Evolutionary conservation across 1,140 invertebrate genomes (phyloP), one percentile per base, ranked within the genome.

Genomic region (Idris sp.): DNA sequence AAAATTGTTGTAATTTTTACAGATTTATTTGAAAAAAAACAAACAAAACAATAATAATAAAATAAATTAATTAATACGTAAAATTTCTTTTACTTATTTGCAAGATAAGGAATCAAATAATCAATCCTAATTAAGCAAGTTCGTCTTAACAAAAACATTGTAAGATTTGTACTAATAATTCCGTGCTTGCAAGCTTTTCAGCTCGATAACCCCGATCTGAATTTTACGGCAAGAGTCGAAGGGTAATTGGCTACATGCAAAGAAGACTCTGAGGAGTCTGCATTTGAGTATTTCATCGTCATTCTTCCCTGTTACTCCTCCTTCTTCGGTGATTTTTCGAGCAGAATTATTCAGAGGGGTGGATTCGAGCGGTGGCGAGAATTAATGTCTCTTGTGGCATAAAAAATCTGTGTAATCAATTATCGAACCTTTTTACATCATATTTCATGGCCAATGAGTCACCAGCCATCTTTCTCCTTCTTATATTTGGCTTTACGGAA

Each of bases 401-500:
- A 85, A 86, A 86, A 87, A 87, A 85, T 87, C 84, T 84, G 85
- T 85, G 84, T 85, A 87, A 87, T 87, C 85, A 87, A 86, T 87
- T 87, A 85, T 86, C 83, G 85, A 87, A 85, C 82, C 84, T 86
- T 84, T 80, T 85, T 85, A 83, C 81, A 80, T 82, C 79, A 86
- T 85, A 86, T 87, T 86, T 87, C 83, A 86, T 80, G 83, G 84
- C 80, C 84, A 85, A 87, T 86, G 83, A 86, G 82, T 82, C 81
- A 74, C 71, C 75, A 78, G 69, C 65, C 65, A 74, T 67, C 76
- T 69, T 72, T 76, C 58, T 72, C 44, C 30, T 58, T 65, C 64
- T 72, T 72, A 73, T 78, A 79, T 72, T 74, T 68, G 56, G 62
- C 77, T 68, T 71, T 51, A 53, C 71, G 38, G 46, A 36, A 73